phyloP scores from a whole-genome alignment of 2,888 invertebrate species.

The Pyrocoelia pectoralis region DNA sequence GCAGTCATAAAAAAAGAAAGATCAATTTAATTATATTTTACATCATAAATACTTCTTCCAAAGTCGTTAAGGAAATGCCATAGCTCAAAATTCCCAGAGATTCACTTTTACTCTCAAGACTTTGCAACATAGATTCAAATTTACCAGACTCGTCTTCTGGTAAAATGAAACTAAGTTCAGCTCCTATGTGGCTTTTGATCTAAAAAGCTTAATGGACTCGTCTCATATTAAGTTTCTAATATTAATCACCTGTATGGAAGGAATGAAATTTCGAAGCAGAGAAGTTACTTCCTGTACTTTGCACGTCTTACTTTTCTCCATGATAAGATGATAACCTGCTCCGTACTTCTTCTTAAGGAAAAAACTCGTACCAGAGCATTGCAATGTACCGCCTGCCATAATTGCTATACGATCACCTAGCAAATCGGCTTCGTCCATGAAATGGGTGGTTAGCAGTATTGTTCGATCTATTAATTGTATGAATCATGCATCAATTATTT shows the following conservation, averaged over 20 bases:
- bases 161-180: constrained; percentile 76
- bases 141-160: constrained; percentile 67
- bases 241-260: constrained; percentile 62
- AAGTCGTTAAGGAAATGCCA: constrained; percentile 83
- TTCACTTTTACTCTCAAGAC: constrained; percentile 69
- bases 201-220: constrained; percentile 32
- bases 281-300: constrained; percentile 63
- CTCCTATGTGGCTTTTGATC: constrained; percentile 76
- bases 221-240: too few species aligned
- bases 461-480: constrained; percentile 71
- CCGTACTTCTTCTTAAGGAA: constrained; percentile 86
- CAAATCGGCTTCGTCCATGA: constrained; percentile 92
- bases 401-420: constrained; percentile 89
- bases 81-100: constrained; percentile 76
- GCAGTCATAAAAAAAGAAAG: neutral
- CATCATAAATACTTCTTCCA: constrained; percentile 92
- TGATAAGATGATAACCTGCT: constrained; percentile 83
- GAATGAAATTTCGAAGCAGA: constrained; percentile 70
- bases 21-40: constrained; percentile 53
- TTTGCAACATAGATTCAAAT: constrained; percentile 74
- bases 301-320: constrained; percentile 68
- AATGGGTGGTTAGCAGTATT: constrained; percentile 84
- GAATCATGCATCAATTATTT: neutral
- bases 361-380: constrained; percentile 82
- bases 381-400: constrained; percentile 81